Evolutionary conservation across 2,797 vertebrate species (phyloP).

Genomic region (Myioborus miniatus): DNA sequence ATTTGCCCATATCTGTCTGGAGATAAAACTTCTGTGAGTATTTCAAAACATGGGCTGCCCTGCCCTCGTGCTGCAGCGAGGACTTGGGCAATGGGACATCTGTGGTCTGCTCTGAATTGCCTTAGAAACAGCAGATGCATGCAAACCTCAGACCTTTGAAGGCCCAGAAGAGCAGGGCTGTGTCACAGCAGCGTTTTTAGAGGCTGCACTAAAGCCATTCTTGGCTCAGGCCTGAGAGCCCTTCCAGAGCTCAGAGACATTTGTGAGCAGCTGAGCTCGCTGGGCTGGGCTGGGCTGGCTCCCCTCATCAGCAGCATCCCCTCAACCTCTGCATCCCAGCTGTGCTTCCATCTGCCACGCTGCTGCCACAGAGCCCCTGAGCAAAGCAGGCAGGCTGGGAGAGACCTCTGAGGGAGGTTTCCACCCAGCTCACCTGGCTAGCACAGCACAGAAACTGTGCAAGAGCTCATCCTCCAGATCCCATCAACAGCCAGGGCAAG

Average conservation of each 20-base stretch:
- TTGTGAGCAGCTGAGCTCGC: fast-evolving
- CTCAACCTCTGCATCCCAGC: neutral
- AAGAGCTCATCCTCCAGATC: neutral
- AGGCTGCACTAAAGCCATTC: neutral
- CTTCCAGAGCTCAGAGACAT: neutral
- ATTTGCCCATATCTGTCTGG: neutral
- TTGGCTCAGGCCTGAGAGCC: neutral
- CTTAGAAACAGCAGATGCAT: neutral
- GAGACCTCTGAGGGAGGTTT: neutral
- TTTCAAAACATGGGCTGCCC: neutral
- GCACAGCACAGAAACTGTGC: fast-evolving
- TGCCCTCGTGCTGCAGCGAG: fast-evolving
- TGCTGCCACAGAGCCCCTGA: neutral
- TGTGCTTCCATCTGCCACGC: neutral
- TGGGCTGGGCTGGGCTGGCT: neutral
- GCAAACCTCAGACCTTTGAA: neutral
- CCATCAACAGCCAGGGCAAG: neutral
- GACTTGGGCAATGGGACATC: fast-evolving
- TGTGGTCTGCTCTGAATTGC: neutral
- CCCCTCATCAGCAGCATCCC: neutral
- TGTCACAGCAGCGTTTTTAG: neutral
- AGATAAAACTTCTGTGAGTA: fast-evolving
- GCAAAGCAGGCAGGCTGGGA: neutral
- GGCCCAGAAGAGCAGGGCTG: neutral
- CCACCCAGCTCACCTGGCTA: neutral